These are phyloP conservation scores for Hololepta plana DNA, from an alignment of 2,888 invertebrate species.

Conservation along the genomic window DNA sequence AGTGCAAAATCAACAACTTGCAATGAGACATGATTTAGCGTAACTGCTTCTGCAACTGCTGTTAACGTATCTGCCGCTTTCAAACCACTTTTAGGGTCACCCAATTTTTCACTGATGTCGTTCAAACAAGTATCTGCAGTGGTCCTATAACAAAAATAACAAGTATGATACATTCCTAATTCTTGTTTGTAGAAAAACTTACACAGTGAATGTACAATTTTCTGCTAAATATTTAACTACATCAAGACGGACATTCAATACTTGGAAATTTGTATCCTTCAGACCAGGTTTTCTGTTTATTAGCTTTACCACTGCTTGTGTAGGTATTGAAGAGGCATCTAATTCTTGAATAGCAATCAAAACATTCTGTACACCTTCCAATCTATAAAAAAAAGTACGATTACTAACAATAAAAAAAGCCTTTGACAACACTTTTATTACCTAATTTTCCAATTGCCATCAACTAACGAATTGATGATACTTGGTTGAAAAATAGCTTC, in stretches of 20 bases:
- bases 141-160: conserved; percentile 29
- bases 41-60: conserved; percentile 60
- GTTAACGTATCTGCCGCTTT: conserved; percentile 52
- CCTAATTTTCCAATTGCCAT: conserved; percentile 68
- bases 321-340: conserved; percentile 42
- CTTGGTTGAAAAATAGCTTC: conserved; percentile 45
- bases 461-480: conserved; percentile 43
- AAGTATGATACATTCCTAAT: too few species aligned
- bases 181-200: too few species aligned
- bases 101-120: conserved; percentile 71
- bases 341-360: conserved; percentile 40
- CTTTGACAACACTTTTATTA: conserved; percentile 14
- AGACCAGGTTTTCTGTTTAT: conserved; percentile 70
- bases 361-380: conserved; percentile 58
- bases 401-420: conserved; percentile 2
- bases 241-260: conserved; percentile 66
- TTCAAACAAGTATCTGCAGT: conserved; percentile 57
- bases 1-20: conserved; percentile 60
- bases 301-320: conserved; percentile 58
- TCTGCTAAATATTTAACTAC: conserved; percentile 61
- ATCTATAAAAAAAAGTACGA: conserved; percentile 23
- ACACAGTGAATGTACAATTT: conserved; percentile 51
- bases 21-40: conserved; percentile 53
- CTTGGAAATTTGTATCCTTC: conserved; percentile 85
- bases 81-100: conserved; percentile 61